Percentiles rank a stretch among this genome's conserved stretches.
Conservation (phyloP, 2,113 vertebrate species). For the Cebidichthys violaceus region DNA sequence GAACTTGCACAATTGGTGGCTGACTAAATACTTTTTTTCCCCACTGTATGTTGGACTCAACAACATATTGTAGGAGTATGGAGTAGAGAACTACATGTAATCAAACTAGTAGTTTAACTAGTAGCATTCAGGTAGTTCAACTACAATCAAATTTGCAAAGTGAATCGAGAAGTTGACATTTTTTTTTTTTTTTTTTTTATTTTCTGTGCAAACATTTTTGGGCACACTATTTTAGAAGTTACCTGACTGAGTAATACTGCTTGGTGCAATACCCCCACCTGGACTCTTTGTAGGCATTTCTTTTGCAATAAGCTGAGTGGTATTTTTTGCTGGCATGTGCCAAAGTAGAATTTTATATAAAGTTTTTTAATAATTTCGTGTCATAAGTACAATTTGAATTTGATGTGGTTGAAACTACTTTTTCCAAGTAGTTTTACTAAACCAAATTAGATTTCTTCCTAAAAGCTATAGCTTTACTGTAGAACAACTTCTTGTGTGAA, state of each 20-base stretch:
- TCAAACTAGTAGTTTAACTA: neutral
- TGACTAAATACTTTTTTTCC: too few species aligned
- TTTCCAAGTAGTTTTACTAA: neutral
- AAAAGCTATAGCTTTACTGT: too few species aligned
- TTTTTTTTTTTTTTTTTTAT: too few species aligned
- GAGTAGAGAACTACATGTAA: neutral
- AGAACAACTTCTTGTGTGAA: neutral
- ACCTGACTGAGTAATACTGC: neutral
- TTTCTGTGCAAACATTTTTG: neutral
- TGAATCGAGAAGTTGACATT: neutral
- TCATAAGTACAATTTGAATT: neutral
- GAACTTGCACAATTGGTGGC: too few species aligned
- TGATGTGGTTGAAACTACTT: neutral
- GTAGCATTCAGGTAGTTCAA: too few species aligned
- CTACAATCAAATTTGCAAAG: neutral
- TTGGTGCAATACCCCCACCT: neutral
- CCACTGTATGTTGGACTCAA: neutral
- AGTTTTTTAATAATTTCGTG: too few species aligned
- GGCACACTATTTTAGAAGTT: neutral
- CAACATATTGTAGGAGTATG: neutral
- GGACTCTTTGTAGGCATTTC: neutral
- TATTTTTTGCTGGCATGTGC: neutral
- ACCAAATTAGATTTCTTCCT: neutral
- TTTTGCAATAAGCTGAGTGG: too few species aligned
- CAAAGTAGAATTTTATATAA: neutral